Base-by-base conservation (phyloP, 1,140 invertebrate species). In the Xylocopa sonorina region DNA sequence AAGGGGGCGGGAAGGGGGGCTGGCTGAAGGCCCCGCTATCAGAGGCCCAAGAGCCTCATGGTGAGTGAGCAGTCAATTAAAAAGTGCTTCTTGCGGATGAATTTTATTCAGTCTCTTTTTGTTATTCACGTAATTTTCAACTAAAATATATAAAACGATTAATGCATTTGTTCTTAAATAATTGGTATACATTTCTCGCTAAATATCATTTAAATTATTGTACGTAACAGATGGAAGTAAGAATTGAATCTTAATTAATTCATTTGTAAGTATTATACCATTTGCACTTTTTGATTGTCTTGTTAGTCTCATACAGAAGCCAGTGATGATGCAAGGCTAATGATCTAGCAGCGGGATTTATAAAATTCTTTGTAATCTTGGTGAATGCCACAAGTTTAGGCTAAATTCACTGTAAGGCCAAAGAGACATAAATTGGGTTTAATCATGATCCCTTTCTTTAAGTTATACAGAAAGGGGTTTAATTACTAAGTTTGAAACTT, bases 11-110 rank as follows among this genome's bases (percentile, higher is more conserved):
- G 92, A 93, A 93, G 89, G 92, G 92, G 83, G 89, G 89, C 89
- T 93, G 92, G 92, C 88, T 92, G 88, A 93, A 93, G 89, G 91
- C 91, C 88, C 92, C 90, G 81, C 89, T 93, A 80, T 92, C 92
- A 82, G 92, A 92, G 89, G 92, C 92, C 87, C 92, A 92, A 85
- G 90, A 94, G 94, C 93, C 94, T 91, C 94, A 94, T 91, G 94
- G 94, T 94, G 94, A 92, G 91, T 92, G 84, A 88, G 81, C 81
- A 89, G 84, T 81, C 82, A 68, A 87, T 86, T 77, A 83, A 85
- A 90, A 88, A 87, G 83, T 88, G 83, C 74, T 75, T 85, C 87
- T 89, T 91, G 78, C 72, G 57, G 87, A 89, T 80, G 84, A 89
- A 89, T 89, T 82, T 87, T 53, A 51, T 75, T 34, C 4, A 18